Percentiles rank a stretch among this genome's conserved stretches.
phyloP scores from a whole-genome alignment of 1,140 invertebrate species.

The Drosophila insularis region DNA sequence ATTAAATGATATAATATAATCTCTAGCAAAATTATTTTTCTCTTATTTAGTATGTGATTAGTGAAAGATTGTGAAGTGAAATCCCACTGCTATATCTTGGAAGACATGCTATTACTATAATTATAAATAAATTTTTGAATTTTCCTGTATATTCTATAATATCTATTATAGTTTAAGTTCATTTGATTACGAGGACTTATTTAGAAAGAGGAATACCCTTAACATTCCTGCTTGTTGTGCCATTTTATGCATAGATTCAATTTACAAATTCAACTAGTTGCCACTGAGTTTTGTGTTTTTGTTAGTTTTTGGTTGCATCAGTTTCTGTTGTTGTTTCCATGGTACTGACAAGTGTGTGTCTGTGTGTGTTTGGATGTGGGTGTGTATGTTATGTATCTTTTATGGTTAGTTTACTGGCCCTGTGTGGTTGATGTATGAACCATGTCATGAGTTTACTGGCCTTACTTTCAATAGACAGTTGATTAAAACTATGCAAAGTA shows the following conservation, averaged over 20 bases:
- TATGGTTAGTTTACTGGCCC: slow-evolving; percentile 8
- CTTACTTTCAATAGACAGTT: slow-evolving; percentile 34
- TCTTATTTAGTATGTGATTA: too few relatives aligned
- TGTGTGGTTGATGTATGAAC: slow-evolving; percentile 26
- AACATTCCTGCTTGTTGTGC: neutral
- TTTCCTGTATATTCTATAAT: too few relatives aligned
- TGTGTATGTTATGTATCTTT: slow-evolving; percentile 3
- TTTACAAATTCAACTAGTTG: slow-evolving; percentile 66
- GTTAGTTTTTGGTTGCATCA: slow-evolving; percentile 18
- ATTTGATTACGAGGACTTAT: too few relatives aligned
- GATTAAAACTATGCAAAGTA: slow-evolving; percentile 47
- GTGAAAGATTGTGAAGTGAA: too few relatives aligned
- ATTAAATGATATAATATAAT: too few relatives aligned
- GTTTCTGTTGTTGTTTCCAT: slow-evolving; percentile 12
- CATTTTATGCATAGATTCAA: slow-evolving; percentile 24
- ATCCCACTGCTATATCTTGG: too few relatives aligned
- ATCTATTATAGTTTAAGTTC: too few relatives aligned
- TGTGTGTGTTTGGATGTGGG: neutral
- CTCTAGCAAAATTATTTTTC: too few relatives aligned
- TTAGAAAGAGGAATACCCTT: neutral
- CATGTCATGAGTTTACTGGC: slow-evolving; percentile 34
- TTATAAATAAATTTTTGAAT: too few relatives aligned
- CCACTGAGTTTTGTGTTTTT: slow-evolving; percentile 9
- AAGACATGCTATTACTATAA: too few relatives aligned
- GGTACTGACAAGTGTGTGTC: neutral